Percentiles rank a stretch among this genome's conserved stretches.
Conservation (phyloP, 2,888 invertebrate genomes). For the Morpho achilles region DNA sequence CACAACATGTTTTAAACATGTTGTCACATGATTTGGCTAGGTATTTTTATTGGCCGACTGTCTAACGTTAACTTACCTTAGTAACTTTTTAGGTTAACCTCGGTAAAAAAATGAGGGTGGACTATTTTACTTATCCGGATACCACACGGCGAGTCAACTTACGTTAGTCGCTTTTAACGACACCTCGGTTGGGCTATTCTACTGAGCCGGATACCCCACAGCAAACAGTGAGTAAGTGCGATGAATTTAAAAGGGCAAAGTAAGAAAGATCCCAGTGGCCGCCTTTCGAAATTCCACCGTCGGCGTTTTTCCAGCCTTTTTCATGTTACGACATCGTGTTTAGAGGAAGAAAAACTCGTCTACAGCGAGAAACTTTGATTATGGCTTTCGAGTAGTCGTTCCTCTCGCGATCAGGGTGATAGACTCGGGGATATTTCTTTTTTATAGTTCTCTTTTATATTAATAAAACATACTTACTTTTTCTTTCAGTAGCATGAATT, state of each 20-base stretch:
- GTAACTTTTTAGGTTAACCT: too few relatives aligned
- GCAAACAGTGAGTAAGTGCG: constrained; percentile 14
- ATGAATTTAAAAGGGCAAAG: constrained; percentile 63
- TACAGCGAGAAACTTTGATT: constrained; percentile 75
- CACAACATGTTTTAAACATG: too few relatives aligned
- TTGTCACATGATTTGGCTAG: too few relatives aligned
- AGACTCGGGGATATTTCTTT: constrained; percentile 69
- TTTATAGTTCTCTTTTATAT: constrained; percentile 73
- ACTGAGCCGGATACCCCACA: too few relatives aligned
- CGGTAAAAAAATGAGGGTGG: too few relatives aligned
- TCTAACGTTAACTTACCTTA: too few relatives aligned
- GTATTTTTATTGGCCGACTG: too few relatives aligned
- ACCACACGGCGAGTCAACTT: too few relatives aligned
- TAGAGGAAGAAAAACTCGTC: constrained; percentile 71
- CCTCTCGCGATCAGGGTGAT: constrained; percentile 68
- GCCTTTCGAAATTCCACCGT: constrained; percentile 59
- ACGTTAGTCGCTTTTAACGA: too few relatives aligned
- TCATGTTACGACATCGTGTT: constrained; percentile 75
- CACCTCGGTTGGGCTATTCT: too few relatives aligned
- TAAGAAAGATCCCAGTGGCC: constrained; percentile 38
- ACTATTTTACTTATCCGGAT: too few relatives aligned
- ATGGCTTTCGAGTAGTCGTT: constrained; percentile 73
- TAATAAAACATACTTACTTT: constrained; percentile 76
- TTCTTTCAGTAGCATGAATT: constrained; percentile 49
- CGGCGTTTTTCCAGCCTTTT: constrained; percentile 74